A percentile compares a stretch with the other conserved stretches of the same genome.
phyloP scores from a whole-genome alignment of 2,113 vertebrate species.

The Bubo blakistoni region DNA sequence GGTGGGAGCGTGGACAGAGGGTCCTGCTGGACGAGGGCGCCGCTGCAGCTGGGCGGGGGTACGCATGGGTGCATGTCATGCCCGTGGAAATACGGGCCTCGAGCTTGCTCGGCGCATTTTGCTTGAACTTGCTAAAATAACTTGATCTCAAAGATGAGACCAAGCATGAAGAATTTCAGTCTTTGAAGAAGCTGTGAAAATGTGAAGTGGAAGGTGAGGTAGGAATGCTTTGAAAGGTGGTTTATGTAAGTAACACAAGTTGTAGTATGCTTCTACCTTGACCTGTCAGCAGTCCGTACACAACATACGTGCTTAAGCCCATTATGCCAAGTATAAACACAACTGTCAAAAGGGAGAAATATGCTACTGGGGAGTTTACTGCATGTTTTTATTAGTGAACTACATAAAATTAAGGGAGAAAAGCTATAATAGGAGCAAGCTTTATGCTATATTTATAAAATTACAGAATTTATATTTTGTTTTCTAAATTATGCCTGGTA shows the following conservation, averaged over 20 bases:
- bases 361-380: background rate
- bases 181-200: background rate
- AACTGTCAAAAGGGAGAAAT: background rate
- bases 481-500: background rate
- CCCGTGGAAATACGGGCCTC: background rate
- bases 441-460: background rate
- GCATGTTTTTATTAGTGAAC: background rate
- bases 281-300: background rate
- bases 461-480: background rate
- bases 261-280: accelerated
- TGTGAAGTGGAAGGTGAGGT: background rate
- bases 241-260: background rate
- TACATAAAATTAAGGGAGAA: background rate
- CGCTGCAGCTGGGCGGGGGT: background rate
- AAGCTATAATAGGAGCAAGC: background rate
- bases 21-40: background rate
- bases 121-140: background rate
- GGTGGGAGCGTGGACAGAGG: background rate
- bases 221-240: background rate
- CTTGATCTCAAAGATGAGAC: background rate
- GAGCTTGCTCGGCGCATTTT: background rate
- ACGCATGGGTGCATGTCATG: accelerated
- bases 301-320: background rate
- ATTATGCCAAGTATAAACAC: background rate
- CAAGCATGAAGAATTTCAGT: background rate